phyloP scores from a whole-genome alignment of 2,797 vertebrate species.

The Garrulus glandarius region DNA sequence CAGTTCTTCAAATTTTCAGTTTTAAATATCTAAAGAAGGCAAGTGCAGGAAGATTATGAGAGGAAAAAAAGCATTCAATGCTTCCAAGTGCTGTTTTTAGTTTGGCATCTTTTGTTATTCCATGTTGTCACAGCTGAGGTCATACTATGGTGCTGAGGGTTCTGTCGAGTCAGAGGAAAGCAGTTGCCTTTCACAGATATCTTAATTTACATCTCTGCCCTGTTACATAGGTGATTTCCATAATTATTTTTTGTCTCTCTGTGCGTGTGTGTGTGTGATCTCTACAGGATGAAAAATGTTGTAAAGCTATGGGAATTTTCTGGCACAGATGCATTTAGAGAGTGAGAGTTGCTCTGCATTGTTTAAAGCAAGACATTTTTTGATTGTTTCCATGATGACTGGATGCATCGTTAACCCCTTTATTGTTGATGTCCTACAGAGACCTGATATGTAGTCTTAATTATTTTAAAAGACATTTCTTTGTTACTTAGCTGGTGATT shows the following conservation, averaged over 20 bases:
- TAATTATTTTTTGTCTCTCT: not conserved
- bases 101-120: not conserved
- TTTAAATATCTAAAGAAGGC: not conserved
- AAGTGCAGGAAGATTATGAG: not conserved
- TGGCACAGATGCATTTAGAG: conserved; percentile 74
- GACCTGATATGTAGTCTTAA: conserved; percentile 82
- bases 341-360: conserved; percentile 70
- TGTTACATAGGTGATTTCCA: conserved; percentile 38
- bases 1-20: not conserved
- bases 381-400: conserved; percentile 77
- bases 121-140: conserved; percentile 1
- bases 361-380: conserved; percentile 72
- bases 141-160: not conserved
- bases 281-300: conserved; percentile 65
- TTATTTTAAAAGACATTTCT: conserved; percentile 84
- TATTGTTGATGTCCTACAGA: conserved; percentile 83
- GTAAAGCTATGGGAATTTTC: conserved; percentile 67
- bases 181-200: conserved; percentile 43
- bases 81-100: not conserved
- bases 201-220: conserved; percentile 66
- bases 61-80: not conserved
- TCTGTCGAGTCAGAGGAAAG: conserved; percentile 43
- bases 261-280: conserved; percentile 14
- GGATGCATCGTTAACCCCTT: conserved; percentile 84
- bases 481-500: conserved; percentile 84